Conservation (phyloP, 2,797 vertebrate species). For the Antrozous pallidus region DNA sequence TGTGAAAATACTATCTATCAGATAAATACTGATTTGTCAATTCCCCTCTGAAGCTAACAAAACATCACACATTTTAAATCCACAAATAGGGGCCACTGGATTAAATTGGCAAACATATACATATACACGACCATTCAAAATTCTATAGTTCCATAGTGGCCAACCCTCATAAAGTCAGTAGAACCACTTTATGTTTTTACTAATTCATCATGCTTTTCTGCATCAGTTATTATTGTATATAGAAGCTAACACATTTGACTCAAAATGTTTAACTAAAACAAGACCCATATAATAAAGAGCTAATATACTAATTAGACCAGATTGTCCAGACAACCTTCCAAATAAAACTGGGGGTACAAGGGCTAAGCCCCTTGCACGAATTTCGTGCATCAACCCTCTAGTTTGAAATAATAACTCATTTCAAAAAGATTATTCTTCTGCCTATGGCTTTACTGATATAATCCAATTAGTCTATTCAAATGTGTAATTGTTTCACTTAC, state of each 20-base stretch:
- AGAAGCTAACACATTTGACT: conserved; percentile 10
- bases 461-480: conserved; percentile 21
- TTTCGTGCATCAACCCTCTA: too few species aligned
- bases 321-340: too few species aligned
- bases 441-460: not conserved
- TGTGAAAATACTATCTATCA: not conserved
- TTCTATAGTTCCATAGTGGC: not conserved
- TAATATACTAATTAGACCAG: too few species aligned
- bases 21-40: conserved; percentile 47
- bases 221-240: not conserved
- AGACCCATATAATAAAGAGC: not conserved
- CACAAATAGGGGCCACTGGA: not conserved
- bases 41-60: conserved; percentile 66
- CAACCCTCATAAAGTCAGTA: not conserved
- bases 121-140: not conserved
- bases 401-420: not conserved
- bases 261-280: conserved; percentile 43
- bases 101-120: conserved; percentile 14
- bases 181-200: not conserved
- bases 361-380: too few species aligned
- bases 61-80: conserved; percentile 38
- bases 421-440: not conserved
- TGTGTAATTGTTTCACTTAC: conserved; percentile 14
- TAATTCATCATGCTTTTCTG: not conserved
- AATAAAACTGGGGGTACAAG: too few species aligned